A percentile compares a stretch with the other conserved stretches of the same genome.
Conservation (phyloP, 2,113 vertebrate species). For the Apaloderma vittatum region DNA sequence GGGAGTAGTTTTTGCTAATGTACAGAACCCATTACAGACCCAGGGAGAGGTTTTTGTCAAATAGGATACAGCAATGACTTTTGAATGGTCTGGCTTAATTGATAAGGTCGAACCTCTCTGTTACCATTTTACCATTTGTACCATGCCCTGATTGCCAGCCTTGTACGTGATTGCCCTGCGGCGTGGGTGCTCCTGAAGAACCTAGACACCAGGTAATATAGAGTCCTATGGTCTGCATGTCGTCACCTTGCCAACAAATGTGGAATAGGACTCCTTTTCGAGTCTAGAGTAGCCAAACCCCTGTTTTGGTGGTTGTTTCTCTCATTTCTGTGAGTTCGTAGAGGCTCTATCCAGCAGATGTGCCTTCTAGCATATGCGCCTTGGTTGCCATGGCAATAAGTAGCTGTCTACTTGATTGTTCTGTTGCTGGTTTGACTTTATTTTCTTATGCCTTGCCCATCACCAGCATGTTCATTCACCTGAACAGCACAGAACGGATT, state of each 20-base stretch:
- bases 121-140: not conserved
- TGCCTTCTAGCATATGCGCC: not conserved
- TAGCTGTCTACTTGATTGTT: not conserved
- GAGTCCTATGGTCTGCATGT: not conserved
- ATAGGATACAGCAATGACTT: not conserved
- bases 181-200: not conserved
- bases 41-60: not conserved
- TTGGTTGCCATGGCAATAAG: not conserved
- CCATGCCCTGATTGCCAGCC: not conserved
- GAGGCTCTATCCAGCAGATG: not conserved
- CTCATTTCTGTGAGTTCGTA: not conserved
- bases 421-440: conserved; percentile 1
- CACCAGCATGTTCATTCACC: not conserved
- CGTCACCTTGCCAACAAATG: not conserved
- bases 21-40: not conserved
- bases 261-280: not conserved
- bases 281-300: not conserved
- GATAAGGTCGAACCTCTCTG: not conserved
- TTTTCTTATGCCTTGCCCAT: not conserved
- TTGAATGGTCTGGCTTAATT: not conserved
- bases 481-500: not conserved
- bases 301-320: not conserved
- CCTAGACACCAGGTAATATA: rapidly evolving
- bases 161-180: not conserved
- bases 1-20: not conserved